A percentile compares a stretch with the other conserved stretches of the same genome.
Evolutionary conservation across 2,888 invertebrate species (phyloP).

Genomic region (Drosophila birchii): DNA sequence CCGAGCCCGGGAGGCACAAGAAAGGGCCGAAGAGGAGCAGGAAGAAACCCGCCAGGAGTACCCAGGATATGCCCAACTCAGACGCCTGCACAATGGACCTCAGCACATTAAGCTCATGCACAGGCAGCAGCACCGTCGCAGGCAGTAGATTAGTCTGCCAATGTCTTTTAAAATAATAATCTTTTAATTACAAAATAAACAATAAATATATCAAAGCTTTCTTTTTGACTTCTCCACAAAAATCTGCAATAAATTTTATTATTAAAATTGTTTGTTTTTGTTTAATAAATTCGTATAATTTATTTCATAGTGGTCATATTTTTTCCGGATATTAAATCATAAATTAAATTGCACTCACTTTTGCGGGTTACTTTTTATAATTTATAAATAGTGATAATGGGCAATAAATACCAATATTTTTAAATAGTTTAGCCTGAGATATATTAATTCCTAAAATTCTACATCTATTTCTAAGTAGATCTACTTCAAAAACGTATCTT

Average conservation of each 20-base stretch:
- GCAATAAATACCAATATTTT: not conserved
- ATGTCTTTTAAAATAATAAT: slow-evolving; percentile 3
- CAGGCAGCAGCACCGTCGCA: slow-evolving; percentile 19
- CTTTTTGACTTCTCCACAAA: not conserved
- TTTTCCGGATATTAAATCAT: not conserved
- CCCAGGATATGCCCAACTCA: not conserved
- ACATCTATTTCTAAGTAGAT: not conserved
- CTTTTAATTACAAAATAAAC: slow-evolving; percentile 3
- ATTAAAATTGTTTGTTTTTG: not conserved
- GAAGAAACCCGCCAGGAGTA: not conserved
- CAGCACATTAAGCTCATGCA: slow-evolving; percentile 32
- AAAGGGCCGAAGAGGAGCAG: slow-evolving; percentile 1
- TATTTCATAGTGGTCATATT: no score
- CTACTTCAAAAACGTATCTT: slow-evolving; percentile 62
- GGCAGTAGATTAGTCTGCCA: not conserved
- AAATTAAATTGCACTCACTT: not conserved
- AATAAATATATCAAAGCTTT: not conserved
- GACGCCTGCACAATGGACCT: slow-evolving; percentile 2
- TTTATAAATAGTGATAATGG: not conserved
- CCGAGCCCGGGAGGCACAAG: slow-evolving; percentile 16
- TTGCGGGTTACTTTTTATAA: not conserved
- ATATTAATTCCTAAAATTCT: not conserved
- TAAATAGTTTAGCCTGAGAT: not conserved
- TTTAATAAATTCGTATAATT: not conserved
- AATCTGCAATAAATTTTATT: not conserved